Conservation (phyloP, 2,113 vertebrate genomes). For the rabbit (Oryctolagus cuniculus) region DNA sequence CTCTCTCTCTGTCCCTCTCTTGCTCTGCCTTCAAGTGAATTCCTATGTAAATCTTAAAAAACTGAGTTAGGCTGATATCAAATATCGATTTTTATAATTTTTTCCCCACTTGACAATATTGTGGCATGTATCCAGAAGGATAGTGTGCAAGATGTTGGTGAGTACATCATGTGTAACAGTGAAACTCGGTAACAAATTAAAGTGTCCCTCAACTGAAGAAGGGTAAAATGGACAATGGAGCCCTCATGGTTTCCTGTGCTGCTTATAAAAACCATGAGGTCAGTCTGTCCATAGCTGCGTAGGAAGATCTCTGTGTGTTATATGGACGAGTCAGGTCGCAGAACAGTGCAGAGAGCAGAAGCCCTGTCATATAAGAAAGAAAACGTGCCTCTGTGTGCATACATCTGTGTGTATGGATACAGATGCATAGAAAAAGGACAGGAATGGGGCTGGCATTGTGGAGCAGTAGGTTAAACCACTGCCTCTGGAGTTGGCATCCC, state of each 20-base stretch:
- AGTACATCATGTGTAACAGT: background rate
- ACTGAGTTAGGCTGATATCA: background rate
- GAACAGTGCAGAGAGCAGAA: background rate
- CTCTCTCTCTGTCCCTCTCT: too few relatives aligned
- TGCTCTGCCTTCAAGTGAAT: too few relatives aligned
- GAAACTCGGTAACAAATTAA: background rate
- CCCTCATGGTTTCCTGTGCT: fast-evolving
- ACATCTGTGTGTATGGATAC: fast-evolving
- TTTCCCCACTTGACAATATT: background rate
- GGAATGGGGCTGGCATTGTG: too few relatives aligned
- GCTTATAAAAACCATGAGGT: background rate
- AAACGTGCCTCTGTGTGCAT: background rate
- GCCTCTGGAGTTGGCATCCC: too few relatives aligned
- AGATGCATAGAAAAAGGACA: background rate
- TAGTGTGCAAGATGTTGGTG: background rate
- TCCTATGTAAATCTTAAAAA: too few relatives aligned
- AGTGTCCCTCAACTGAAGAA: background rate
- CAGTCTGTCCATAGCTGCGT: fast-evolving
- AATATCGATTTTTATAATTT: background rate
- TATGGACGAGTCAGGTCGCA: background rate
- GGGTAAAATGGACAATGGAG: background rate
- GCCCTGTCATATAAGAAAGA: background rate
- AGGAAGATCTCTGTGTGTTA: background rate
- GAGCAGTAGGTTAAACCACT: too few relatives aligned
- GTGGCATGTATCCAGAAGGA: background rate